Evolutionary conservation across 2,888 invertebrate species (phyloP).

Genomic region (Nephrotoma appendiculata): DNA sequence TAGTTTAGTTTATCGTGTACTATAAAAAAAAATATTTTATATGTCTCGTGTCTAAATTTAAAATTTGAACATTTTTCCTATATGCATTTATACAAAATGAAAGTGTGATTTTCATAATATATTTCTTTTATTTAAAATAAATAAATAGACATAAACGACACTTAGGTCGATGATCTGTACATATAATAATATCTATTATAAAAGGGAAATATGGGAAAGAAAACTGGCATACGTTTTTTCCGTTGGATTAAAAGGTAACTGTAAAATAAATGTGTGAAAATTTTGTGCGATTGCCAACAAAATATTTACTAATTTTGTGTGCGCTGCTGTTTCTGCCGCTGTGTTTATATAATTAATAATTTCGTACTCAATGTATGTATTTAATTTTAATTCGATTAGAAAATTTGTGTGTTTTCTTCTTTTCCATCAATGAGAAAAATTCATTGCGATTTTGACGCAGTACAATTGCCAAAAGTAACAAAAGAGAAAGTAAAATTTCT

Average conservation of each 20-base stretch:
- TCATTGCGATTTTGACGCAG: neutral
- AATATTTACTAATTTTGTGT: neutral
- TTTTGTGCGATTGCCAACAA: neutral
- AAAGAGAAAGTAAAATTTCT: neutral
- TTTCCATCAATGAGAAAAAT: neutral
- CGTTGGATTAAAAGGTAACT: neutral
- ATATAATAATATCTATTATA: neutral
- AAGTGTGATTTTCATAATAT: neutral
- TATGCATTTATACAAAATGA: neutral
- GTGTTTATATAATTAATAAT: neutral
- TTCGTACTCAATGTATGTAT: neutral
- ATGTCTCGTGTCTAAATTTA: neutral
- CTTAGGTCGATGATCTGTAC: neutral
- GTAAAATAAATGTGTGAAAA: neutral
- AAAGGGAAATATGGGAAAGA: neutral
- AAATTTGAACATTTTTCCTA: neutral
- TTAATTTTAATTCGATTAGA: neutral
- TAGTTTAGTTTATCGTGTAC: neutral
- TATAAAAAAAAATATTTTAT: neutral
- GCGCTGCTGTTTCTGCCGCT: neutral
- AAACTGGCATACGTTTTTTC: neutral
- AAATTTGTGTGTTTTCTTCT: neutral
- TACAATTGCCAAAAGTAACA: neutral
- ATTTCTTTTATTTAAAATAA: neutral
- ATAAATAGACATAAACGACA: neutral